A percentile compares a stretch with the other conserved stretches of the same genome.
phyloP scores from a whole-genome alignment of 2,888 invertebrate species.

The Acrobeloides nanus region DNA sequence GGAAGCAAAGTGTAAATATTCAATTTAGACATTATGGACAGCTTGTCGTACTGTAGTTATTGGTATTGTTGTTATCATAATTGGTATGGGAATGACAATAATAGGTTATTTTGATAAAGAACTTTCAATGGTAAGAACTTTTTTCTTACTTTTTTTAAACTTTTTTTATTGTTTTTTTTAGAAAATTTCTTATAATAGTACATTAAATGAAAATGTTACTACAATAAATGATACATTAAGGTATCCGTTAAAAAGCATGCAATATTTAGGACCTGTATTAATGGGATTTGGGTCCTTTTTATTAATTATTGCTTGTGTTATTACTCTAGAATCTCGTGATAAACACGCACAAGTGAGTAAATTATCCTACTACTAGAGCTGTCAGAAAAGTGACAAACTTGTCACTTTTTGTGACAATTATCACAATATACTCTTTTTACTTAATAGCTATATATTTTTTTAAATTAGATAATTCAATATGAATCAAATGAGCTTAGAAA shows the following conservation, averaged over 20 bases:
- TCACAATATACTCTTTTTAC: no score
- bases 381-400: no score
- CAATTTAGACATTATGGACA: conserved; percentile 71
- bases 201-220: conserved; percentile 13
- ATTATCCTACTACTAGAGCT: neutral
- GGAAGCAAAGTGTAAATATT: neutral
- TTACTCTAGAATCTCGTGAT: conserved; percentile 95
- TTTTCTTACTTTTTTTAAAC: neutral
- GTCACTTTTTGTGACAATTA: no score
- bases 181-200: conserved; percentile 17
- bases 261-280: conserved; percentile 87
- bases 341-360: conserved; percentile 64
- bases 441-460: neutral
- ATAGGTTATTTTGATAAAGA: conserved; percentile 62
- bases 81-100: conserved; percentile 85
- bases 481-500: conserved; percentile 14
- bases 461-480: conserved; percentile 24
- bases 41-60: conserved; percentile 83
- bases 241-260: conserved; percentile 42
- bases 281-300: conserved; percentile 84
- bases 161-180: neutral
- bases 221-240: conserved; percentile 16
- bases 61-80: conserved; percentile 75
- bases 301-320: conserved; percentile 90
- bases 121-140: conserved; percentile 31